Evolutionary conservation across 2,797 vertebrate genomes (phyloP).

Genomic region (Peromyscus melanophrys): DNA sequence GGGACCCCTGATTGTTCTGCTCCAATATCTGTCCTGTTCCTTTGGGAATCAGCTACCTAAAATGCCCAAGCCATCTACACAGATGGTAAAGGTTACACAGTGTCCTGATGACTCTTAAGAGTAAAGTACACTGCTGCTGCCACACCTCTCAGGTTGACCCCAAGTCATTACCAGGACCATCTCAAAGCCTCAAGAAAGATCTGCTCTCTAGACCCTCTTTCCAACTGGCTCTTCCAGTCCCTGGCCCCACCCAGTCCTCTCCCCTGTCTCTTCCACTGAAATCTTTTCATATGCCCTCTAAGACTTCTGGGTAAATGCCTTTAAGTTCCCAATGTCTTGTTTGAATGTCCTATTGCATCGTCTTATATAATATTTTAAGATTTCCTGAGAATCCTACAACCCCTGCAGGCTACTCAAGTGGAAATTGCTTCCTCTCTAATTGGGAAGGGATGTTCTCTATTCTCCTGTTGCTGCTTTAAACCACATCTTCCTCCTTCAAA

Average conservation of each 20-base stretch:
- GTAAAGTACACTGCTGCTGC: neutral
- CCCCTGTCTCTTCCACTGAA: neutral
- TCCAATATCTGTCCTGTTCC: neutral
- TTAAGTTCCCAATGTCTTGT: neutral
- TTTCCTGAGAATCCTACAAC: slow-evolving; percentile 22
- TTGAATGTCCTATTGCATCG: neutral
- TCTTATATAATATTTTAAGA: neutral
- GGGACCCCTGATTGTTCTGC: neutral
- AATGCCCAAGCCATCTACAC: neutral
- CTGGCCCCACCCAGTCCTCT: neutral
- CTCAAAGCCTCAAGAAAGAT: neutral
- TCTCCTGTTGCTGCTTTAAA: neutral
- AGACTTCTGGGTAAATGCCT: neutral
- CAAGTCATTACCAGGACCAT: too few relatives aligned
- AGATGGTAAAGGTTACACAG: neutral
- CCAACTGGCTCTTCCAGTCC: neutral
- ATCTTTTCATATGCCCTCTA: neutral
- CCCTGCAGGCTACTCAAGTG: neutral
- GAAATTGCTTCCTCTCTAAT: neutral
- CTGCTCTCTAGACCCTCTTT: neutral
- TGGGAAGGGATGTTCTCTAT: neutral
- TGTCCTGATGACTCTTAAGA: neutral
- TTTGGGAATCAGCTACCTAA: neutral
- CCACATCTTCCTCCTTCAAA: neutral
- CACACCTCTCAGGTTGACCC: neutral